Evolutionary conservation across 2,888 invertebrate genomes (phyloP).

Genomic region (Dicranocentrus wangi): DNA sequence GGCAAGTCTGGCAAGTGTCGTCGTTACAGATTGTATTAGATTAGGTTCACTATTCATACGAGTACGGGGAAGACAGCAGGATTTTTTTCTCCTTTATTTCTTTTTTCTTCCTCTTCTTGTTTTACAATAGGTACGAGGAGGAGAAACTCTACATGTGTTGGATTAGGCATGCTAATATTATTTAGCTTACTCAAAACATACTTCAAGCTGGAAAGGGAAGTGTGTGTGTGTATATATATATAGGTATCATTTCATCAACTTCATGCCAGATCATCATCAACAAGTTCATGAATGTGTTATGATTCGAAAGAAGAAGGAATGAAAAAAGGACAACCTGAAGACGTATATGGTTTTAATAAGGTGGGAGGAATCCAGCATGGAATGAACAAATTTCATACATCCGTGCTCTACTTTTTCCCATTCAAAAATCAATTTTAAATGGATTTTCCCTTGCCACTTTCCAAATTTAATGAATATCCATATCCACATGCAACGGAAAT

Average conservation of each 20-base stretch:
- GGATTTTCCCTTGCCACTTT: no score
- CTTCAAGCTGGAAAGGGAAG: not conserved
- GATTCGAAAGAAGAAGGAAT: not conserved
- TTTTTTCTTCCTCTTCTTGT: not conserved
- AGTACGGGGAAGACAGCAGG: not conserved
- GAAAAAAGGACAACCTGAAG: not conserved
- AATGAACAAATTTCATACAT: no score
- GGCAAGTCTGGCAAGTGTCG: not conserved
- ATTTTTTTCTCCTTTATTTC: not conserved
- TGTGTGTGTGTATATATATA: no score
- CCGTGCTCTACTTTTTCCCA: no score
- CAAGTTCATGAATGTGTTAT: not conserved
- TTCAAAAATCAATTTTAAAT: no score
- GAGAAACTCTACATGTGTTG: no score
- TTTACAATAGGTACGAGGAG: not conserved
- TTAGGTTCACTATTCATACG: slow-evolving; percentile 39
- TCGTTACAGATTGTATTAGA: slow-evolving; percentile 45
- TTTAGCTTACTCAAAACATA: not conserved
- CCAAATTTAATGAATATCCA: no score
- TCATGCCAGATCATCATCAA: slow-evolving; percentile 4
- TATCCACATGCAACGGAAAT: no score
- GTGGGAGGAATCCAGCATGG: no score
- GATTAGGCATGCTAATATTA: no score
- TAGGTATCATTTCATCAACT: not conserved
- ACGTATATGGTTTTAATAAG: no score